A percentile compares a stretch with the other conserved stretches of the same genome.
These are phyloP conservation scores for Halichondria panicea DNA, from an alignment of 37 sponge, comb jelly and placozoan species.

Conservation along the genomic window DNA sequence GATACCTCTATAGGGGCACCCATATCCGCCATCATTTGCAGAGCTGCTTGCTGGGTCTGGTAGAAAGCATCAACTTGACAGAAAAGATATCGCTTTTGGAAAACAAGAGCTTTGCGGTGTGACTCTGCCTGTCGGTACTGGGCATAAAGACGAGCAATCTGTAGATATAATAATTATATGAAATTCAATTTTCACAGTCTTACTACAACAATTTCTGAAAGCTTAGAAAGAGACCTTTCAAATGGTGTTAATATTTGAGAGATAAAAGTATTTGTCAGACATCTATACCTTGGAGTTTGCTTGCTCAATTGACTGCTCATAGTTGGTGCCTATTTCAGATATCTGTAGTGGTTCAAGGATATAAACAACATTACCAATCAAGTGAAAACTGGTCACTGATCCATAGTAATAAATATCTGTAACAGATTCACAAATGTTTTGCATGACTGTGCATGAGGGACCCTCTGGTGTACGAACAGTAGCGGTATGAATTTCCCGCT, in stretches of 20 bases:
- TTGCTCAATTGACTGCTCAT: too few relatives aligned
- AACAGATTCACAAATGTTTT: too few relatives aligned
- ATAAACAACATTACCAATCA: not conserved
- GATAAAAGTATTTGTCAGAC: too few relatives aligned
- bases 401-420: too few relatives aligned
- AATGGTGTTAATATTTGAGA: too few relatives aligned
- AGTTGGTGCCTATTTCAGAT: not conserved
- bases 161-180: not conserved
- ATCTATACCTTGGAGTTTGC: too few relatives aligned
- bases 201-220: too few relatives aligned
- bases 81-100: conserved; percentile 60
- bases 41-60: conserved; percentile 60
- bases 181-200: not conserved
- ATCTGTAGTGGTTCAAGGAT: not conserved
- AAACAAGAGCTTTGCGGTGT: conserved; percentile 48
- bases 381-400: too few relatives aligned
- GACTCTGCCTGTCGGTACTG: conserved; percentile 52
- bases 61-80: conserved; percentile 65
- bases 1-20: conserved; percentile 37
- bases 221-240: too few relatives aligned
- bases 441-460: too few relatives aligned
- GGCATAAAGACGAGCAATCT: conserved; percentile 34
- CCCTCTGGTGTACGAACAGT: too few relatives aligned
- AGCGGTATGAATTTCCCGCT: too few relatives aligned
- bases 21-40: conserved; percentile 66